Percentiles rank a stretch among this genome's conserved stretches.
phyloP scores from a whole-genome alignment of 2,888 invertebrate species.

The Entomobrya proxima region DNA sequence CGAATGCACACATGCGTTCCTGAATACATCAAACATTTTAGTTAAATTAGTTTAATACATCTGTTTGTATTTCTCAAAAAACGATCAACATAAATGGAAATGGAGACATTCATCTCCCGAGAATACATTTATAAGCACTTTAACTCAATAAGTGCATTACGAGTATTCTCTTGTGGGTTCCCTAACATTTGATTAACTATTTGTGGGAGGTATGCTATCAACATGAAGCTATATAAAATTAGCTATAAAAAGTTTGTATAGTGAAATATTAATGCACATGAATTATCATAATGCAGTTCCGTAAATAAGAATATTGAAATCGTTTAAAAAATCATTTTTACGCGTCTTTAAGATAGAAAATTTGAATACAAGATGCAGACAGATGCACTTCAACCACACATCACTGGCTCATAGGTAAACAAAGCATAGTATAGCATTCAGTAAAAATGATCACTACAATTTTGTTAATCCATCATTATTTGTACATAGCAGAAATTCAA shows the following conservation, averaged over 20 bases:
- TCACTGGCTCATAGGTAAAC: not conserved
- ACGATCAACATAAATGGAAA: constrained; percentile 31
- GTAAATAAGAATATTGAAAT: no score
- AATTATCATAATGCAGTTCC: constrained; percentile 3
- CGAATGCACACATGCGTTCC: no score
- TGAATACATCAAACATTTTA: no score
- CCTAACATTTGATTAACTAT: constrained; percentile 51
- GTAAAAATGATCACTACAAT: not conserved
- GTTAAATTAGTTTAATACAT: not conserved
- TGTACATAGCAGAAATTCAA: constrained; percentile 35
- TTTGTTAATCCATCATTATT: constrained; percentile 24
- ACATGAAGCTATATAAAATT: not conserved
- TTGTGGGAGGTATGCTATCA: constrained; percentile 15
- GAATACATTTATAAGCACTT: constrained; percentile 68
- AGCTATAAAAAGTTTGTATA: not conserved
- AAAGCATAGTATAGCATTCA: not conserved
- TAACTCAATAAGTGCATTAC: constrained; percentile 60
- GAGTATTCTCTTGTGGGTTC: constrained; percentile 52
- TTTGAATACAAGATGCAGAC: no score
- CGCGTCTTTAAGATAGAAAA: no score
- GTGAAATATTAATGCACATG: constrained; percentile 19
- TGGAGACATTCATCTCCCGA: constrained; percentile 45
- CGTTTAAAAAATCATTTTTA: no score
- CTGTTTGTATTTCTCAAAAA: not conserved
- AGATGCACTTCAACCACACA: no score